Base-by-base conservation (phyloP, 1,140 invertebrate species). In the Nasonia longicornis region DNA sequence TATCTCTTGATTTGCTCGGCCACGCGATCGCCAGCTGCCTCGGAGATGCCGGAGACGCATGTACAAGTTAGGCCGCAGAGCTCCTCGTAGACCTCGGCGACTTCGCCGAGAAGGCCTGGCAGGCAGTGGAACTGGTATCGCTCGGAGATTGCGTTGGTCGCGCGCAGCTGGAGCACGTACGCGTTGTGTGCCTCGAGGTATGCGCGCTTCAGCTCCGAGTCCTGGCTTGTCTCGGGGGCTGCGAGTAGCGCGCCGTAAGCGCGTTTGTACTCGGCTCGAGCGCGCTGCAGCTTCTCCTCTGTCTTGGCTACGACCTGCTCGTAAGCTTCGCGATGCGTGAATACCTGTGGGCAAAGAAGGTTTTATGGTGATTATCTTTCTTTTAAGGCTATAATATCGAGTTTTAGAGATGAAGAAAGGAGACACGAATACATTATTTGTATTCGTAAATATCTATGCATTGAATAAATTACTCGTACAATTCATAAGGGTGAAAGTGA, bases 161-260 rank as follows among this genome's bases (percentile, higher is more conserved):
- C 96, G 83, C 96, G 95, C 83, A 99, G 90, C 87, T 98, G 97
- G 83, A 97, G 96, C 22, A 98, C 95, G 91, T 98, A 98, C 69
- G 94, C 94, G 90, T 98, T 99, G 92, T 99, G 97, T 16, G 96
- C 94, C 88, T 98, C 97, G 86, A 97, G 94, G 89, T 98, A 98
- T 63, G 93, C 93, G 58, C 88, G 88, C 48, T 95, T 95, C 80
- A 97, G 89, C 74, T 93, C 93, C 80, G 93, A 93, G 14, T 91
- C 90, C 48, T 83, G 85, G 0, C 77, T 73, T 6, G 81, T 75
- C 35, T 89, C 88, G 70, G 66, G 86, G 82, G 92, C 94, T 86
- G 93, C 92, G 86, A 97, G 94, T 87, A 97, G 94, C 69, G 93
- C 92, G 81, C 95, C 91, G 87, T 96, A 96, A 52, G 97, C 95